A percentile compares a stretch with the other conserved stretches of the same genome.
Conservation (phyloP, 1,140 invertebrate genomes). For the Dreissena rostriformis region DNA sequence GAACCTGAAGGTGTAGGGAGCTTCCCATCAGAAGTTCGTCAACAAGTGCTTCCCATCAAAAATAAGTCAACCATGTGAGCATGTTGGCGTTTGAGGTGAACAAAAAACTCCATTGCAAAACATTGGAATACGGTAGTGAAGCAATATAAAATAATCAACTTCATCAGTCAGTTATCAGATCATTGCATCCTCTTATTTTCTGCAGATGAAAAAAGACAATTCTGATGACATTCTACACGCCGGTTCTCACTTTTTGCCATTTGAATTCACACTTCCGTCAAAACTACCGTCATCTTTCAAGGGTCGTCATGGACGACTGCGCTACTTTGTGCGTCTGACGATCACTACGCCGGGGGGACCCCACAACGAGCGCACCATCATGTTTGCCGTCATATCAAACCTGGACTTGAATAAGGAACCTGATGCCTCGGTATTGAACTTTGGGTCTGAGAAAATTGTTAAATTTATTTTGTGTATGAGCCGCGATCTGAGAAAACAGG, state of each 20-base stretch:
- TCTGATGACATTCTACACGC: conserved; percentile 73
- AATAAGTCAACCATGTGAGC: too few species aligned
- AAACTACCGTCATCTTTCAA: conserved; percentile 77
- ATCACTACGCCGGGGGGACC: conserved; percentile 75
- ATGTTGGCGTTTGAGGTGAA: too few species aligned
- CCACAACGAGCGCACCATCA: conserved; percentile 74
- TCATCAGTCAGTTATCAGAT: neutral
- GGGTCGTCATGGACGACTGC: conserved; percentile 76
- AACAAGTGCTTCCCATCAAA: too few species aligned
- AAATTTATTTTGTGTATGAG: too few species aligned
- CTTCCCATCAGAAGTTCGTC: too few species aligned
- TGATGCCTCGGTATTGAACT: conserved; percentile 77
- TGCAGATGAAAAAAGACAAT: conserved; percentile 75
- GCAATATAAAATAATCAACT: neutral
- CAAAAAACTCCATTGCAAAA: too few species aligned
- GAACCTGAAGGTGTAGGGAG: too few species aligned
- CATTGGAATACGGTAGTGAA: neutral
- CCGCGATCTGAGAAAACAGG: too few species aligned
- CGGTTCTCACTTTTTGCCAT: conserved; percentile 78
- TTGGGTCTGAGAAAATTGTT: too few species aligned
- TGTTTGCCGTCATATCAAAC: conserved; percentile 75
- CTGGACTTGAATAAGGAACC: conserved; percentile 75
- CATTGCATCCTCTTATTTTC: conserved; percentile 31
- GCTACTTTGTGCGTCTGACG: conserved; percentile 76
- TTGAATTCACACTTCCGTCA: conserved; percentile 74